A percentile compares a stretch with the other conserved stretches of the same genome.
phyloP scores from a whole-genome alignment of 2,888 invertebrate genomes.

The Hipparchia semele region DNA sequence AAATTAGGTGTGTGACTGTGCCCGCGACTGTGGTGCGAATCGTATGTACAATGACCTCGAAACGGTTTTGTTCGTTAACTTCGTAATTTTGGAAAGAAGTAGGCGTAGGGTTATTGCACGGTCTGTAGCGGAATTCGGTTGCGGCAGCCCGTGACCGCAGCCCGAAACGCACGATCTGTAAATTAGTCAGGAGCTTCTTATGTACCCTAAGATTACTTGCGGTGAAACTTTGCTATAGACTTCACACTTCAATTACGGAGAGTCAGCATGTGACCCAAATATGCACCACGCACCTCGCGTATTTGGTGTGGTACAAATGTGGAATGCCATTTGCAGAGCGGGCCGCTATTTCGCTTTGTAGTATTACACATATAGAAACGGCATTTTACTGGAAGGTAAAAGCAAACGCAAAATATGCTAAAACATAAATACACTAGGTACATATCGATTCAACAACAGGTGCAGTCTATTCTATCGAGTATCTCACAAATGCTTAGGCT shows the following conservation, averaged over 20 bases:
- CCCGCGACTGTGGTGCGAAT: conserved; percentile 14
- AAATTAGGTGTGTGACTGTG: neutral
- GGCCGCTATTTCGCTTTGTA: conserved; percentile 71
- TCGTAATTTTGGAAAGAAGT: conserved; percentile 33
- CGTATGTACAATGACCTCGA: conserved; percentile 35
- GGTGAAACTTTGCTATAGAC: conserved; percentile 66
- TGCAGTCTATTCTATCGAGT: conserved; percentile 13
- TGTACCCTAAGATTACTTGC: conserved; percentile 69
- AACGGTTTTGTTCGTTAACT: conserved; percentile 27
- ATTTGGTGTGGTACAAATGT: conserved; percentile 67
- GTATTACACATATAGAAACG: conserved; percentile 52
- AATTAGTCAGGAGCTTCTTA: conserved; percentile 71
- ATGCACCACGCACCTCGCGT: conserved; percentile 56
- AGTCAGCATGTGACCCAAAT: conserved; percentile 77
- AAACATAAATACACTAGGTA: neutral
- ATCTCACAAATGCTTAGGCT: conserved; percentile 17
- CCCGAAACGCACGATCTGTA: conserved; percentile 69
- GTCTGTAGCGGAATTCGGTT: conserved; percentile 66
- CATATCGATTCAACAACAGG: neutral
- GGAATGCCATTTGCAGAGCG: conserved; percentile 69
- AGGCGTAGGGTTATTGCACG: conserved; percentile 48
- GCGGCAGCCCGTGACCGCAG: conserved; percentile 71
- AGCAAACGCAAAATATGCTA: neutral
- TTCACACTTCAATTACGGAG: conserved; percentile 66
- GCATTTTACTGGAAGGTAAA: neutral